phyloP scores from a whole-genome alignment of 1,140 invertebrate species.

The Ceratosolen fusciceps region DNA sequence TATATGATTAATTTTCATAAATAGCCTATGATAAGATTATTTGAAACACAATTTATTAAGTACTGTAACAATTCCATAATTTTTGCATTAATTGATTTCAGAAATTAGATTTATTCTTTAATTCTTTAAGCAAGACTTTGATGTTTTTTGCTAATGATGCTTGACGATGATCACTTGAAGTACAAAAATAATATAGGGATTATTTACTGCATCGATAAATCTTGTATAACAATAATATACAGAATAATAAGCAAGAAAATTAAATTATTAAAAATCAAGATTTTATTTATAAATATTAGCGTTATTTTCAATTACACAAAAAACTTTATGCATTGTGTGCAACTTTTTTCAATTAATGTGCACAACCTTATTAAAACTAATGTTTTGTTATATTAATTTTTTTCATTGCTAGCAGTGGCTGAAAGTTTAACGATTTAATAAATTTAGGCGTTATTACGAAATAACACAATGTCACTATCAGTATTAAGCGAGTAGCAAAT shows the following conservation, averaged over 20 bases:
- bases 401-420: neutral
- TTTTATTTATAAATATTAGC: too few species aligned
- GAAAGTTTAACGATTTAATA: too few species aligned
- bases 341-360: neutral
- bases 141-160: neutral
- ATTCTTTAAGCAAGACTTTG: neutral
- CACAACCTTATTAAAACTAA: neutral
- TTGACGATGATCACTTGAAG: too few species aligned
- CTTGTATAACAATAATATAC: too few species aligned
- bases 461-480: neutral
- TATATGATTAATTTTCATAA: neutral
- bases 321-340: neutral
- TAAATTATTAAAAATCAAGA: too few species aligned
- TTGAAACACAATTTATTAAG: neutral
- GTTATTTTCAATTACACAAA: neutral
- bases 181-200: too few species aligned
- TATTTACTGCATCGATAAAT: too few species aligned
- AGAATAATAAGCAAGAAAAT: too few species aligned
- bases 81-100: neutral
- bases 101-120: too few species aligned
- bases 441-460: neutral
- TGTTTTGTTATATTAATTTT: neutral
- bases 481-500: neutral
- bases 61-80: neutral
- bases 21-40: neutral